These are phyloP conservation scores for Saguinus midas DNA, from an alignment of 2,113 vertebrate genomes.

Conservation along the genomic window DNA sequence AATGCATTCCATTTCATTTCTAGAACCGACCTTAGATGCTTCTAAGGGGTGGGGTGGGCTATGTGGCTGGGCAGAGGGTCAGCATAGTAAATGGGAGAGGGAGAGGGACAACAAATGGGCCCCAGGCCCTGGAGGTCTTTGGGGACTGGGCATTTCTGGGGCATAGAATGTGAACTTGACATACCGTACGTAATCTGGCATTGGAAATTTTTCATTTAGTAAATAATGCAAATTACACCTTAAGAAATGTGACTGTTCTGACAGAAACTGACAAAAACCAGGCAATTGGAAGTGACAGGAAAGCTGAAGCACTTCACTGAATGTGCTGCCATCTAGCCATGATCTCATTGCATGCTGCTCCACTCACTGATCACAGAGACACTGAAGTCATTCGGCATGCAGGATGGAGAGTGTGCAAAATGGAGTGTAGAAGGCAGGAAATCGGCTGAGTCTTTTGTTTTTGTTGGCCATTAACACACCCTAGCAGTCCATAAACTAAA, in stretches of 20 bases:
- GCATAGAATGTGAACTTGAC: neutral
- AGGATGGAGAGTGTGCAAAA: neutral
- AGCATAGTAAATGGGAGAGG: neutral
- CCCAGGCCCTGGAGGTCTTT: neutral
- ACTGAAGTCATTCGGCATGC: neutral
- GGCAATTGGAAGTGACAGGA: neutral
- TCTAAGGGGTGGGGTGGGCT: neutral
- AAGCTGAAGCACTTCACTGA: constrained; percentile 6
- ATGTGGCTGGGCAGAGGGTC: neutral
- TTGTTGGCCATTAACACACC: neutral
- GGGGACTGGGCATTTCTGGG: neutral
- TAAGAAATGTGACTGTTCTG: constrained; percentile 53
- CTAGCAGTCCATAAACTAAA: neutral
- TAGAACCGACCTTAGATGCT: neutral
- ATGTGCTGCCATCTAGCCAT: neutral
- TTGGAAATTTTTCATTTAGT: constrained; percentile 18
- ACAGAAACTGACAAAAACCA: constrained; percentile 1
- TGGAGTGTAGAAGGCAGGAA: neutral
- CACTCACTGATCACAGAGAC: neutral
- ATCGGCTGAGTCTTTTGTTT: neutral
- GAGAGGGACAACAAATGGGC: rapidly evolving
- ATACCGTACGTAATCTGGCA: neutral
- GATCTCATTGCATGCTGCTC: neutral
- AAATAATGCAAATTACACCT: constrained; percentile 50
- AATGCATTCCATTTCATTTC: neutral